These are phyloP conservation scores for Phthorimaea operculella DNA, from an alignment of 1,140 invertebrate species.

Conservation along the genomic window DNA sequence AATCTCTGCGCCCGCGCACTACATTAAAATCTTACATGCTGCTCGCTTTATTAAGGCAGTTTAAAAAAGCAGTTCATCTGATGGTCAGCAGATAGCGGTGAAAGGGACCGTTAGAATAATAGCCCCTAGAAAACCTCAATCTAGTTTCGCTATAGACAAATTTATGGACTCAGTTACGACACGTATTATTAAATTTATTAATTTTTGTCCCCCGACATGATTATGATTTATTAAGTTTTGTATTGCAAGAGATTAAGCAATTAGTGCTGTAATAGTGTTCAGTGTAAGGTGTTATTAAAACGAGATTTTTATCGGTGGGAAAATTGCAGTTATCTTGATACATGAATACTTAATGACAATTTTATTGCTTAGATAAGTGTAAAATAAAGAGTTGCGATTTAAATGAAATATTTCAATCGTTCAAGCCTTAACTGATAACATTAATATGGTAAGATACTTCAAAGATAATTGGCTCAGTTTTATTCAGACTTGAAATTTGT, in stretches of 20 bases:
- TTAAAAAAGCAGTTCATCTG: constrained; percentile 58
- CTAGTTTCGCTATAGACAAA: constrained; percentile 25
- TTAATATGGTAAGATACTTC: background rate
- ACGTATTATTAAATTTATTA: constrained; percentile 7
- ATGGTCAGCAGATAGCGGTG: constrained; percentile 63
- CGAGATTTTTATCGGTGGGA: background rate
- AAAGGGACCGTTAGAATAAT: constrained; percentile 63
- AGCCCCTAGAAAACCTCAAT: constrained; percentile 42
- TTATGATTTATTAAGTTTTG: constrained; percentile 18
- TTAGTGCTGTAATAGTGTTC: background rate
- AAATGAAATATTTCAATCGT: background rate
- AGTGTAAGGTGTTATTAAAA: background rate
- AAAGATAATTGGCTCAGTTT: background rate
- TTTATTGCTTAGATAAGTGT: background rate
- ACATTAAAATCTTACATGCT: constrained; percentile 63
- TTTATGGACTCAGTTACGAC: constrained; percentile 27
- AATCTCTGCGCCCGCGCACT: constrained; percentile 47
- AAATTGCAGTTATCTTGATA: constrained; percentile 1
- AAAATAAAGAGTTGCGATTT: background rate
- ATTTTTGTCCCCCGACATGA: constrained; percentile 22
- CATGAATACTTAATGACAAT: no score
- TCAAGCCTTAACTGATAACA: background rate
- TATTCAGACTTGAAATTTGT: no score
- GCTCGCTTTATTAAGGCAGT: constrained; percentile 60
- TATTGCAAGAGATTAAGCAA: constrained; percentile 2